Base-by-base conservation (phyloP, 2,797 vertebrate species). In the Alca torda region DNA sequence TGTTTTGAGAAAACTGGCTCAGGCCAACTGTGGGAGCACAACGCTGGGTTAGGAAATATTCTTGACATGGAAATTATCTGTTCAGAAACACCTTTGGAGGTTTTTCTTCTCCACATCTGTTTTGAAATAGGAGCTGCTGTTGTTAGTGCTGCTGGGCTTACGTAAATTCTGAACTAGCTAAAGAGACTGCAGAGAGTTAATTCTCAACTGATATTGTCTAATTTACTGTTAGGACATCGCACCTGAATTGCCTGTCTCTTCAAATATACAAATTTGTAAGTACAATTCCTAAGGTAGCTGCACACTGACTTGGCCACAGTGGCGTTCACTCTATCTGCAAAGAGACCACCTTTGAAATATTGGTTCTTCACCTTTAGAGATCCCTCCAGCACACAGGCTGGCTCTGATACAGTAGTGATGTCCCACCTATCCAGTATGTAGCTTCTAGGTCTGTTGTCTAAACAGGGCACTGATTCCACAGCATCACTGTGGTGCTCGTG, bases 1-100 rank as follows among this genome's bases (percentile, higher is more conserved):
- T 96, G 60, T 93, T 96, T 91, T 90, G 54, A 90, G 65, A 95
- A 90, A 96, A 65, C 65, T 73, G 63, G 54, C 85, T 92, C 3
- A 1, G 83, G 61, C 73, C 82, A 91, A 91, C 69, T 45, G 61
- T 65, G 51, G 65, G 54, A 91, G 63, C 85, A 81, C 30, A 39
- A 56, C 67, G 65, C 76, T 86, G 87, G 37, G 33, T 81, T 92
- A 90, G 75, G 81, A 93, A 95, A 84, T 59, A 63, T 35, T 93
- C 69, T n/a, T 95, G 57, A 95, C 33, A 8, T 41, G 54, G 65
- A 89, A 94, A 81, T 91, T 59, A 78, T 68, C 57, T 87, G 33
- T 56, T 69, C 82, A 94, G 91, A 95, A 95, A 76, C 76, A 95
- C 76, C 83, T 96, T 73, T 67, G 59, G 74, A 95, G 77, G 53